Evolutionary conservation across 2,113 vertebrate species (phyloP).

Genomic region (Panurus biarmicus): DNA sequence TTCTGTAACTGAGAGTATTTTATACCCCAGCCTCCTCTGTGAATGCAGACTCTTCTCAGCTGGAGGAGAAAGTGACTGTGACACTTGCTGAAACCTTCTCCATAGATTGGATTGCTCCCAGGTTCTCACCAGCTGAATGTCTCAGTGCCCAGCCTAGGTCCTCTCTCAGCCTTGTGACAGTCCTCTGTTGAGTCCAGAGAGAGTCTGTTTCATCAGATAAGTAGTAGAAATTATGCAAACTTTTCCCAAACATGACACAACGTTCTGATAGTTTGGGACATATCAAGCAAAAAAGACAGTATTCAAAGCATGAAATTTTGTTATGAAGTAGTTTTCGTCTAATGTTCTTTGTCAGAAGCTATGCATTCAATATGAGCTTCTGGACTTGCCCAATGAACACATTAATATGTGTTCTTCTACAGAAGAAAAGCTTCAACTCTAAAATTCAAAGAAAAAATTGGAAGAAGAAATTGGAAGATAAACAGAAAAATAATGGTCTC

Average conservation of each 20-base stretch:
- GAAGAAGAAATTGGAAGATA: neutral
- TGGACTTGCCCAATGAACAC: neutral
- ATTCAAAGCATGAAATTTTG: neutral
- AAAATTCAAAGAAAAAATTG: neutral
- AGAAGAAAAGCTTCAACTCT: neutral
- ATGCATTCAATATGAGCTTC: neutral
- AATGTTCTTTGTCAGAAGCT: neutral
- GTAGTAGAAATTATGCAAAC: neutral
- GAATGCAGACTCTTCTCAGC: neutral
- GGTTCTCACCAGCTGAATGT: neutral
- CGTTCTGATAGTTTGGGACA: neutral
- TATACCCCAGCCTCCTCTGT: neutral
- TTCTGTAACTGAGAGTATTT: neutral
- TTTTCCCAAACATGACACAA: neutral
- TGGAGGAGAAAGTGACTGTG: neutral
- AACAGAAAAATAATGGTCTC: neutral
- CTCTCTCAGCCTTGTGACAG: neutral
- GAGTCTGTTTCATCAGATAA: neutral
- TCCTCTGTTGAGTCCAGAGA: neutral
- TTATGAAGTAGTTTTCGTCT: neutral
- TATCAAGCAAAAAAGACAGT: neutral
- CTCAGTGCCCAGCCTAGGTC: neutral
- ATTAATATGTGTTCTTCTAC: too few species aligned
- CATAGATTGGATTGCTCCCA: neutral
- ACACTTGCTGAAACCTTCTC: neutral